Evolutionary conservation across 2,113 vertebrate genomes (phyloP), one percentile per base, ranked within the genome.

Genomic region (Salvelinus alpinus): DNA sequence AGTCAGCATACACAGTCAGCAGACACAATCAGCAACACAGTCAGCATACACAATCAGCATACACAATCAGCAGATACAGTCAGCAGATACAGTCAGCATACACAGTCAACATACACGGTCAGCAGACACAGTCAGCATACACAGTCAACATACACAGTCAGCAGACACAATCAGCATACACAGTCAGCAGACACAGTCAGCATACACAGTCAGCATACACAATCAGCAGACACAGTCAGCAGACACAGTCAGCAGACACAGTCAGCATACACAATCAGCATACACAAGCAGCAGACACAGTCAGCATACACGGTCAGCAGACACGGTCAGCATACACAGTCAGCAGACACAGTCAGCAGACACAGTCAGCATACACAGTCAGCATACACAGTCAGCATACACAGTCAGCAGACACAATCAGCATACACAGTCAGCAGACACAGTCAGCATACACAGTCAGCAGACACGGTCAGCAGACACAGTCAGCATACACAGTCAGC

Each of bases 401-500:
- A 48, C 47, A 31, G 29, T 29, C 29, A 29, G 29, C 27, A 27
- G 3, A 3, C 27, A 27, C 27, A 27, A 1, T 27, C 27, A 27
- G 27, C 27, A 27, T 3, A 27, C 27, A 27, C 27, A 27, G 2
- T 29, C 47, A 48, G 47, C 47, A 29, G 3, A 29, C 29, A 74
- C 38, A 8, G 66, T 51, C 48, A 51, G 47, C 47, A 57, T 24
- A 24, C 44, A 70, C 75, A 73, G 1, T 5, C 64, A 85, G 69
- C 60, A 66, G 70, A 72, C 75, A 70, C 68, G 67, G 0, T 2
- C 64, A 85, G 69, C 60, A 66, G 72, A 72, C 75, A 51, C 12
- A 4, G 1, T 31, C 29, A 31, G 29, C 29, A 31, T 0, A 5
- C 29, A 31, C 29, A 5, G 0, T 31, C 29, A 31, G 29, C 29